phyloP scores from a whole-genome alignment of 1,140 invertebrate species.

The Sogatella furcifera region DNA sequence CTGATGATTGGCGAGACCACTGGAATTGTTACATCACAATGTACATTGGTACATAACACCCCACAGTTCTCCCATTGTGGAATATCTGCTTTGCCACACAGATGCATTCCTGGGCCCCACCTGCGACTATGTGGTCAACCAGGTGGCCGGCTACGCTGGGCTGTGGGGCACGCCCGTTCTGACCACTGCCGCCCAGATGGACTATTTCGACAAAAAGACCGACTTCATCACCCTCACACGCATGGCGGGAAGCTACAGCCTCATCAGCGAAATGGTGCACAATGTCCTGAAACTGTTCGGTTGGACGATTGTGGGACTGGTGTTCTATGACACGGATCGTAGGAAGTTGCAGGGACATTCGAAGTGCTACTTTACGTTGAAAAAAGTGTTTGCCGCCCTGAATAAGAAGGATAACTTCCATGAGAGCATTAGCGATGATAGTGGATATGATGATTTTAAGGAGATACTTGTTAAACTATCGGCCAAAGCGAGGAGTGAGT shows the following conservation, averaged over 20 bases:
- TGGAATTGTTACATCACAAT: too few species aligned
- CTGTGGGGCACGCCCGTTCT: conserved; percentile 80
- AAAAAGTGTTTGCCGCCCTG: conserved; percentile 55
- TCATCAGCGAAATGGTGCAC: conserved; percentile 57
- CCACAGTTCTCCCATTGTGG: too few species aligned
- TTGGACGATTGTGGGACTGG: conserved; percentile 56
- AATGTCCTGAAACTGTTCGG: conserved; percentile 55
- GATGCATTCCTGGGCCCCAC: conserved; percentile 84
- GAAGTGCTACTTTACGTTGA: conserved; percentile 59
- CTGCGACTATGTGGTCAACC: conserved; percentile 84
- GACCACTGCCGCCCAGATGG: conserved; percentile 71
- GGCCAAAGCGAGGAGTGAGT: conserved; percentile 68
- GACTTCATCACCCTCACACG: conserved; percentile 69
- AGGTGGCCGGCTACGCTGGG: conserved; percentile 75
- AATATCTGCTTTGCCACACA: conserved; percentile 25
- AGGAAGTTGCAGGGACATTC: conserved; percentile 47
- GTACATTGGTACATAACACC: too few species aligned
- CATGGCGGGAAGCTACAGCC: conserved; percentile 71
- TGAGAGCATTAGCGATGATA: conserved; percentile 49
- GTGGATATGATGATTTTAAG: conserved; percentile 40
- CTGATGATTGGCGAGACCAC: too few species aligned
- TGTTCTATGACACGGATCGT: conserved; percentile 56
- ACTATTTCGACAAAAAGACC: conserved; percentile 59
- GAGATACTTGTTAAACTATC: conserved; percentile 51
- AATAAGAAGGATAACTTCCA: conserved; percentile 39